Conservation (phyloP, 2,888 invertebrate genomes). For the Coelopa pilipes region DNA sequence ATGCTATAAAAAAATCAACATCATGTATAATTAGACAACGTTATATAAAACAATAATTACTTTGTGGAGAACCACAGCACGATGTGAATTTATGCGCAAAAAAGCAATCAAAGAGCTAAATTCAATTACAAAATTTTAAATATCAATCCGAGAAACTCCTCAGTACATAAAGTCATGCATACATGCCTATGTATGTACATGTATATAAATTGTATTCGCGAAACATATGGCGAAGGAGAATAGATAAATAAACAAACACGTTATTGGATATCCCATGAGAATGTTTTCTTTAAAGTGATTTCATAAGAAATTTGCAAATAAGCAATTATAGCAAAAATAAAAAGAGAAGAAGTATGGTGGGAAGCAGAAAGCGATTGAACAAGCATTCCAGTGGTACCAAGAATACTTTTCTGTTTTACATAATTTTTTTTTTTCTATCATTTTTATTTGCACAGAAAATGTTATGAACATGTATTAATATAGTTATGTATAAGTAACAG, state of each 20-base stretch:
- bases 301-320: constrained; percentile 24
- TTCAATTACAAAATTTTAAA: constrained; percentile 1
- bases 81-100: neutral
- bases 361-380: too few relatives aligned
- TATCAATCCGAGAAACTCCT: too few relatives aligned
- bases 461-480: too few relatives aligned
- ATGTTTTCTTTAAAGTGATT: constrained; percentile 32
- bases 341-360: too few relatives aligned
- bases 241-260: constrained; percentile 33
- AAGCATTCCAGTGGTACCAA: too few relatives aligned
- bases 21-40: too few relatives aligned
- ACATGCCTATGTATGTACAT: neutral
- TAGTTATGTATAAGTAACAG: too few relatives aligned
- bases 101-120: constrained; percentile 8
- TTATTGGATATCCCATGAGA: constrained; percentile 34
- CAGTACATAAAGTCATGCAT: neutral
- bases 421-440: too few relatives aligned
- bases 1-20: too few relatives aligned
- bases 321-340: neutral
- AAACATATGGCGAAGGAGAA: neutral
- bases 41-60: neutral
- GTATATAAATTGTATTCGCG: constrained; percentile 19
- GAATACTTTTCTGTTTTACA: too few relatives aligned
- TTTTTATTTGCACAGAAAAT: too few relatives aligned
- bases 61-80: neutral